Evolutionary conservation across 2,113 vertebrate species (phyloP), one percentile per base, ranked within the genome.

Genomic region (Bubo bubo): DNA sequence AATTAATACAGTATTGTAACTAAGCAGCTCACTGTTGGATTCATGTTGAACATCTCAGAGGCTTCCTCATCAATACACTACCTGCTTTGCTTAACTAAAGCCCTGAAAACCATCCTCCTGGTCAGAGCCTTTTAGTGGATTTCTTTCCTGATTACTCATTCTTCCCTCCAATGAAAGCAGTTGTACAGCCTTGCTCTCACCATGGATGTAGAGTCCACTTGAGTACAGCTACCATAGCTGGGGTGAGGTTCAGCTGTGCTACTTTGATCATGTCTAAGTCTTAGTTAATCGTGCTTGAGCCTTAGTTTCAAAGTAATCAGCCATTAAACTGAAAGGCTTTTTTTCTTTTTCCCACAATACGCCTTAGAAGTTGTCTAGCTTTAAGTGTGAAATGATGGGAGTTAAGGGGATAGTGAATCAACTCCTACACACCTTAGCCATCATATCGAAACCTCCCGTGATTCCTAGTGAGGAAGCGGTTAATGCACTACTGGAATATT

Each of bases 71-170:
- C 64, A 30, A 49, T 24, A 56, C 13, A 12, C 24, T 37, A 49
- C 47, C 68, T 80, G 60, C 68, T 85, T 92, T 92, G 59, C 85
- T 87, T 67, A 79, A 87, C 58, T 87, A 87, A 92, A 93, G 62
- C 30, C 32, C 55, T 86, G 59, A 85, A 95, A 84, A 71, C 17
- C 26, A 74, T 67, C n/a, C 47, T 86, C 30, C n/a, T 80, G 30
- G 24, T 86, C 60, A 77, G 27, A 92, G 52, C 35, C 34, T 88
- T 91, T 89, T 66, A 34, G 59, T 27, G 35, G 50, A 47, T 92
- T 93, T 92, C 43, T 72, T 79, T 77, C 55, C 30, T 50, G 30
- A 74, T 66, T 80, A 64, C 17, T 32, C 18, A 39, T 39, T 91
- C 27, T 86, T 80, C 32, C 43, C 39, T 56, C 24, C 41, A 52